Percentiles rank a stretch among this genome's conserved stretches.
Conservation (phyloP, 2,888 invertebrate species). For the Limnephilus auricula region DNA sequence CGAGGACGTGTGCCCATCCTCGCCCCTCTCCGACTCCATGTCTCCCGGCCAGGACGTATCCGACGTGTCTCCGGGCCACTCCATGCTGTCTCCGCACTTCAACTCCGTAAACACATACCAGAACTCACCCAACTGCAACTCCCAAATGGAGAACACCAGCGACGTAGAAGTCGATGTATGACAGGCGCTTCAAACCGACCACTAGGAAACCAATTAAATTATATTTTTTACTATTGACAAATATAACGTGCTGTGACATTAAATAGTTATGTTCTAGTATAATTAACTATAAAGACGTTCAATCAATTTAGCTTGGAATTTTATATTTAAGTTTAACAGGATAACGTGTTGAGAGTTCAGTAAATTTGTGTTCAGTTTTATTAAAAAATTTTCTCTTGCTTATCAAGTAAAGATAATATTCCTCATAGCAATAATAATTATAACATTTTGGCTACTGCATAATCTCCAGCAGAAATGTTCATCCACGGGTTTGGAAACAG, state of each 20-base stretch:
- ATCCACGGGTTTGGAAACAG: neutral
- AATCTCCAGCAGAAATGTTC: neutral
- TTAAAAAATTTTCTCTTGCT: neutral
- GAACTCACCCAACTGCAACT: constrained; percentile 69
- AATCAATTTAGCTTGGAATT: neutral
- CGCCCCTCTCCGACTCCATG: constrained; percentile 70
- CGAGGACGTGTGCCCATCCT: constrained; percentile 72
- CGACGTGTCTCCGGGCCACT: constrained; percentile 67
- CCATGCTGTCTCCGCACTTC: constrained; percentile 69
- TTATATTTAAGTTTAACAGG: neutral
- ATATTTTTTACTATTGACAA: constrained; percentile 37
- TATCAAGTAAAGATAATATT: neutral
- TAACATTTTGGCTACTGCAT: neutral
- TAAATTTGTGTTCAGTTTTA: neutral
- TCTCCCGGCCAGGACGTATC: constrained; percentile 72
- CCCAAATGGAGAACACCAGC: constrained; percentile 71
- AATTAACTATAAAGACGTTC: neutral
- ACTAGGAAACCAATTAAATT: constrained; percentile 48
- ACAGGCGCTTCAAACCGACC: constrained; percentile 60
- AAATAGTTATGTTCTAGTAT: constrained; percentile 15
- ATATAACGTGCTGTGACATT: constrained; percentile 57
- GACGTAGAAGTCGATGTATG: constrained; percentile 74
- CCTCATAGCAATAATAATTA: neutral
- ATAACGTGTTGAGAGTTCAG: neutral
- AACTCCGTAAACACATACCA: constrained; percentile 66